Base-by-base conservation (phyloP, 2,113 vertebrate genomes). In the Tringa solitaria region DNA sequence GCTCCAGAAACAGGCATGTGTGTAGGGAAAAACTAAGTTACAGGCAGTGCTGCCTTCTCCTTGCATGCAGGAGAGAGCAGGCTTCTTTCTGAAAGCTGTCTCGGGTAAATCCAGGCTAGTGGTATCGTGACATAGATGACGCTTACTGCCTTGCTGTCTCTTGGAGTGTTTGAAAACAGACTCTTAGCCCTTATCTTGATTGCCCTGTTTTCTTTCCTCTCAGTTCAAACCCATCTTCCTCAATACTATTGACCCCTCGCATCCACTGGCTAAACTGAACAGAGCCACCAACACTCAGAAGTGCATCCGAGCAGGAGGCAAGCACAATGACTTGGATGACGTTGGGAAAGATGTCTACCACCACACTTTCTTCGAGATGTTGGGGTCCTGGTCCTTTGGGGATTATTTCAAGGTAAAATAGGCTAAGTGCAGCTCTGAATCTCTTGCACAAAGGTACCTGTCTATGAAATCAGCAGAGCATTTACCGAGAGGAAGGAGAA, bases 331-430 rank as follows among this genome's bases (percentile, higher is more conserved):
- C 96, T 98, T 99, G 92, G 99, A 99, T 1, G 99, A 99, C 0
- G 99, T 99, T 33, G 99, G 99, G n/a, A 99, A 99, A 89, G 99
- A 99, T 35, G 99, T 99, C 79, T 99, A 99, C 95, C 99, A 99
- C 80, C 99, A 99, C 97, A 99, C 99, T 65, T 99, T 99, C 98
- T 99, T 99, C 5, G 99, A 99, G 98, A 99, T 99, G 99, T 77
- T 99, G 97, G 99, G 99, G 6, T 99, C 99, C 84, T 99, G 99
- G 99, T 99, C 99, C 83, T 99, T 99, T 74, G 99, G 99, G 30
- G 99, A 99, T 98, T 99, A 99, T 93, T 99, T 99, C 88, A 99
- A 99, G 99, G 99, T 99, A 98, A 94, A 76, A 8, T 14, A 87
- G 33, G 35, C 74, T 57, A 30, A 14, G 6, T 33, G 54, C 83